Evolutionary conservation across 1,140 invertebrate genomes (phyloP), one percentile per base, ranked within the genome.

Genomic region (Drosophila oshimai): DNA sequence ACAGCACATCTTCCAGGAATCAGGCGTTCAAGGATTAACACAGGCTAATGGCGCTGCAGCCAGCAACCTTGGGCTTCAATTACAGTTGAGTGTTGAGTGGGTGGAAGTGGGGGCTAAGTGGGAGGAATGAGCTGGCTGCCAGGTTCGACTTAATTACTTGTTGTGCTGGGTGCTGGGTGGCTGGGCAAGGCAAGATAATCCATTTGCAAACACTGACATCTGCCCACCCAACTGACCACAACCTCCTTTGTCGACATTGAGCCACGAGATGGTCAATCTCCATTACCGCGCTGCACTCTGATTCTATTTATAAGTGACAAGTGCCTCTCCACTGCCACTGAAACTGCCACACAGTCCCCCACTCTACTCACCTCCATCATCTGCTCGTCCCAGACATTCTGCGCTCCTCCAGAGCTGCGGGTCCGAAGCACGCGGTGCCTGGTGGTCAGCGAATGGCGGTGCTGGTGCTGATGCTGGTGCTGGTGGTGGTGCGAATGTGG

Each of bases 351-450:
- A 36, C 22, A 36, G 1, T 1, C n/a, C n/a, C n/a, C n/a, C n/a
- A n/a, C n/a, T n/a, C n/a, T n/a, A 76, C 81, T 89, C 68, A 93
- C 92, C 89, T 93, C 92, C 72, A 92, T 79, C 77, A 92, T 88
- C 31, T 91, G 87, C 47, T 93, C 92, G 61, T 92, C 92, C 73
- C 91, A 92, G 15, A 91, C 78, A 39, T 91, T 91, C 6, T 91
- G 89, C 6, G 74, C 74, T 9, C 79, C 90, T 20, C 90, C 89
- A 37, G 90, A 90, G 34, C 90, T 91, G 36, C 90, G 70, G 15
- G 90, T 91, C 4, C 90, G 73, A 39, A 91, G 39, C 31, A 91
- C 89, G 9, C 89, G 80, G 49, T 90, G 87, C 45, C 90, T 49
- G 31, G 89, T 87, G 55, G 90, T 90, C 53, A 90, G 54, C 51